Evolutionary conservation across 1,140 invertebrate genomes (phyloP).

Genomic region (Belonocnema kinseyi): DNA sequence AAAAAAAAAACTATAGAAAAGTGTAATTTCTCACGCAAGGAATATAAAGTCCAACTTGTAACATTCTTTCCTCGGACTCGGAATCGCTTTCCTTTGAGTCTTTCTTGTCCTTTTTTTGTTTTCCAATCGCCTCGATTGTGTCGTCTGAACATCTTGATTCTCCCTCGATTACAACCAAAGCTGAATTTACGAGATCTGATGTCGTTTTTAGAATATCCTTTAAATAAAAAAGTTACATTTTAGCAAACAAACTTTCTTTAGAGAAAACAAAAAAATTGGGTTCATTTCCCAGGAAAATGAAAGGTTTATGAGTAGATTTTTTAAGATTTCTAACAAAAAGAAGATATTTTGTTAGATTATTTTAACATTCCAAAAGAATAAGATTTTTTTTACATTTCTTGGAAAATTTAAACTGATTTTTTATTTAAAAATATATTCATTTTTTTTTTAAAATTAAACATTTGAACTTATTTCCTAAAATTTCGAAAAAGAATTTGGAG

Average conservation of each 20-base stretch:
- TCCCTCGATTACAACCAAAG: slow-evolving; percentile 80
- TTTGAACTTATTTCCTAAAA: too few species aligned
- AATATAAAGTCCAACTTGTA: slow-evolving; percentile 78
- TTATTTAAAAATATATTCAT: too few species aligned
- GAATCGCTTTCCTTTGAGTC: slow-evolving; percentile 63
- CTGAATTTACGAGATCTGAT: slow-evolving; percentile 73
- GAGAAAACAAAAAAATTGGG: too few species aligned
- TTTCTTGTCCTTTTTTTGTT: slow-evolving; percentile 77
- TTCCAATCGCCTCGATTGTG: slow-evolving; percentile 75
- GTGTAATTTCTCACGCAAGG: slow-evolving; percentile 79
- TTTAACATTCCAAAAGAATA: too few species aligned
- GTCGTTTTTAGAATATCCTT: slow-evolving; percentile 64
- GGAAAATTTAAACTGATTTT: too few species aligned
- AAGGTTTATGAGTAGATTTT: too few species aligned
- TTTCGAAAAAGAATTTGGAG: too few species aligned
- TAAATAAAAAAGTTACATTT: slow-evolving; percentile 41
- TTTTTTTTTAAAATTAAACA: too few species aligned
- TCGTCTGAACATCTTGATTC: slow-evolving; percentile 77
- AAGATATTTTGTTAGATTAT: too few species aligned
- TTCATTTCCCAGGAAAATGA: too few species aligned
- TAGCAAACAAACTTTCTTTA: background rate
- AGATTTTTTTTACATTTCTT: too few species aligned
- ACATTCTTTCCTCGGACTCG: slow-evolving; percentile 68
- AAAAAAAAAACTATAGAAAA: background rate
- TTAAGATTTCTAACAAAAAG: too few species aligned